phyloP scores from a whole-genome alignment of 2,888 invertebrate genomes.

The Platycheirus rosarum region DNA sequence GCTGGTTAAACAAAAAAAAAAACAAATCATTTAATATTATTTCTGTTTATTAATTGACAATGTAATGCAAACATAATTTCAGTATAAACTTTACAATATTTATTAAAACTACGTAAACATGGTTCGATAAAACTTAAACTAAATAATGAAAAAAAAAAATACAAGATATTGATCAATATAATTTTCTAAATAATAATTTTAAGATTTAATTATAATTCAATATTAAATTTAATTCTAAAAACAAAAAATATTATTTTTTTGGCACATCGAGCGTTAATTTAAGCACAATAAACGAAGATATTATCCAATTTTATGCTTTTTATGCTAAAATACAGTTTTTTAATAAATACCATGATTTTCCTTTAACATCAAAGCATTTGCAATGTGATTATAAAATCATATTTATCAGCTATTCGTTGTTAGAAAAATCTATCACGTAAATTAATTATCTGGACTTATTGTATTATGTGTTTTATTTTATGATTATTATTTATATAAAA shows the following conservation, averaged over 20 bases:
- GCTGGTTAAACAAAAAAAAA: no score
- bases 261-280: slow-evolving; percentile 66
- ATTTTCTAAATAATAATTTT: no score
- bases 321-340: slow-evolving; percentile 35
- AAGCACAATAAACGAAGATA: slow-evolving; percentile 10
- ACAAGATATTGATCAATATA: no score
- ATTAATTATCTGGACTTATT: slow-evolving; percentile 26
- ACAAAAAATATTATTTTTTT: slow-evolving; percentile 40
- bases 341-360: no score
- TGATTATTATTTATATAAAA: background rate
- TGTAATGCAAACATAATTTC: no score
- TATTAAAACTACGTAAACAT: no score
- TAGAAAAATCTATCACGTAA: slow-evolving; percentile 50
- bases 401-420: slow-evolving; percentile 58
- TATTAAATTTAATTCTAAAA: background rate
- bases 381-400: background rate
- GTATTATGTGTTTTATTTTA: slow-evolving; percentile 7
- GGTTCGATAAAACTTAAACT: no score
- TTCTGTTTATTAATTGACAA: no score
- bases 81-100: no score
- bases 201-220: no score
- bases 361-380: slow-evolving; percentile 19
- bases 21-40: no score
- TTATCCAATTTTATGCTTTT: slow-evolving; percentile 36
- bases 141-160: no score